These are phyloP conservation scores for Formica aserva DNA, from an alignment of 2,888 invertebrate species.

Conservation along the genomic window DNA sequence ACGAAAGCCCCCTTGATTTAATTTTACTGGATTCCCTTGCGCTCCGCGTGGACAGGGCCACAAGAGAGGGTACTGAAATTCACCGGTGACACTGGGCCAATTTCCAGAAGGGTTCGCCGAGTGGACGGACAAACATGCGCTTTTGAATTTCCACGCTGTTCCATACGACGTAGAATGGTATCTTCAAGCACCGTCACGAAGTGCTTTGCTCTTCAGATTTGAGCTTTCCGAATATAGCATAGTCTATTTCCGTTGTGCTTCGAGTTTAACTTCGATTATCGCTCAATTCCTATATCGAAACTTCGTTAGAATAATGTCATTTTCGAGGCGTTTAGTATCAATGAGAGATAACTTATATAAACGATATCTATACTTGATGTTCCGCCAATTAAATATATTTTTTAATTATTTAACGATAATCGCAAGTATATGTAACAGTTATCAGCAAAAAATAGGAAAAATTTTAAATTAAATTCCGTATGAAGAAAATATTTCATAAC, in stretches of 20 bases:
- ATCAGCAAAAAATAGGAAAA: background rate
- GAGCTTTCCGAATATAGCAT: conserved; percentile 67
- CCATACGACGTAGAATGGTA: conserved; percentile 64
- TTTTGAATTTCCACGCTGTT: conserved; percentile 74
- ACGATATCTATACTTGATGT: background rate
- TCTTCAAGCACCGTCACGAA: conserved; percentile 62
- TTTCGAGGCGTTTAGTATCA: background rate
- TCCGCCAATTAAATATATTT: background rate
- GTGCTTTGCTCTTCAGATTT: conserved; percentile 71
- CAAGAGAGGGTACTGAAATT: conserved; percentile 70
- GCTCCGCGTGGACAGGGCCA: conserved; percentile 58
- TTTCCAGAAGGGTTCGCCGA: conserved; percentile 76
- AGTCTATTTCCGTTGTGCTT: conserved; percentile 64
- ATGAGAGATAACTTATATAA: background rate
- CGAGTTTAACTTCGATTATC: conserved; percentile 52
- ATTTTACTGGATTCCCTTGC: conserved; percentile 65
- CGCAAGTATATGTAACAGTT: background rate
- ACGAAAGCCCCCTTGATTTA: conserved; percentile 66
- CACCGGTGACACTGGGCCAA: conserved; percentile 76
- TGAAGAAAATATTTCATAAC: conserved; percentile 31
- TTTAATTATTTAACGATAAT: background rate
- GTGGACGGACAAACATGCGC: conserved; percentile 81
- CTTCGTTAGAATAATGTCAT: background rate
- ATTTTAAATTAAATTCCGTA: conserved; percentile 12
- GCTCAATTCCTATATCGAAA: background rate